Base-by-base conservation (phyloP, 1,140 invertebrate genomes). In the Olivierus martensii region DNA sequence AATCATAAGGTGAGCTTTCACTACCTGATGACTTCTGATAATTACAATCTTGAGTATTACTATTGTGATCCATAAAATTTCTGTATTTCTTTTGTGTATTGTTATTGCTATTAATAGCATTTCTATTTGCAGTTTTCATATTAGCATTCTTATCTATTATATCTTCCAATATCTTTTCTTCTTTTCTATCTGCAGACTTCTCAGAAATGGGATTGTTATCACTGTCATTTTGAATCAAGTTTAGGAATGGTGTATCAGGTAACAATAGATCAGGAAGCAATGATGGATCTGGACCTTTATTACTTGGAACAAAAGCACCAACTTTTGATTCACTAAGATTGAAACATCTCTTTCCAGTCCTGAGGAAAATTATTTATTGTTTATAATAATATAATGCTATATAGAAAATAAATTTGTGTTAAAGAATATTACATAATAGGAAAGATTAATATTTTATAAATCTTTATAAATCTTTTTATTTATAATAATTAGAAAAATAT, bases 1-100 rank as follows among this genome's bases (percentile, higher is more conserved):
- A 83, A 67, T 81, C 79, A 57, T 80, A 79, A 59, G 75, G 72
- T 43, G 71, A 73, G 59, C 75, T 77, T 41, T 69, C 70, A 18
- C 28, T 36, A 19, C 47, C 37, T 4, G 12, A 38, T 15, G 42
- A 34, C 7, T 48, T 43, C 42, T 21, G 19, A 5, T 28, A 15
- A n/a, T 28, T 21, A 17, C 42, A n/a, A 9, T 53, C 52, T 43
- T 48, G 47, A 21, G 52, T n/a, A 15, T 53, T 53, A 37, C 52
- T 48, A 28, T 53, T 53, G 17, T 19, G 43, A 48, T 53, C 52
- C 22, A 53, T 36, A 15, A 11, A 37, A 48, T 28, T 34, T 19
- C 37, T 21, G 39, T 47, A 28, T 36, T 48, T 48, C 39, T 28
- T 28, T 4, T 9, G 28, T 6, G 28, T 28, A 4, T 6, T 9